Conservation (phyloP, 2,113 vertebrate species). For the Nycticryphes semicollaris region DNA sequence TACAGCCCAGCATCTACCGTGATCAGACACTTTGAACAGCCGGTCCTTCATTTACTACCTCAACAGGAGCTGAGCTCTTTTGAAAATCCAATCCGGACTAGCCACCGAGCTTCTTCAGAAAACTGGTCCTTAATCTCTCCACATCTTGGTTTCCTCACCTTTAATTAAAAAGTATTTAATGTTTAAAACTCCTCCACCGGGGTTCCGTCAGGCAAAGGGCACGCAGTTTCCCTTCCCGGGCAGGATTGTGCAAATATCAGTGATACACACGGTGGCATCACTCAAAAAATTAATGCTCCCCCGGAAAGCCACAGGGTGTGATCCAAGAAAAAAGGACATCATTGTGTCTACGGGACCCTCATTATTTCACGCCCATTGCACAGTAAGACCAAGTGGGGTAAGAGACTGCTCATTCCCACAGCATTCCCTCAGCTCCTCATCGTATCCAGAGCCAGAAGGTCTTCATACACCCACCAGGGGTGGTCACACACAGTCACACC, state of each 20-base stretch:
- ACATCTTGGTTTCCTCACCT: conserved; percentile 42
- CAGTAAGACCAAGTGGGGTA: not conserved
- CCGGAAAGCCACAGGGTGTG: not conserved
- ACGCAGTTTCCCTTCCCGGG: not conserved
- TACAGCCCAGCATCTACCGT: not conserved
- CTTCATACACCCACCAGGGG: fast-evolving
- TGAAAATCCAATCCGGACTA: not conserved
- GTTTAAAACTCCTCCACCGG: not conserved
- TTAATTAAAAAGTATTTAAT: conserved; percentile 43
- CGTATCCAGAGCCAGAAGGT: not conserved
- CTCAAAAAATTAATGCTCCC: fast-evolving
- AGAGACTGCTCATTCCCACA: not conserved
- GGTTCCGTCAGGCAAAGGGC: not conserved
- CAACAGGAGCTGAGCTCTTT: not conserved
- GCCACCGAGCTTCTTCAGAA: not conserved
- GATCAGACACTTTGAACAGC: not conserved
- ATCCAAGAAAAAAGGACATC: not conserved
- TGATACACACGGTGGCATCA: not conserved
- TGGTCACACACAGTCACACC: not conserved
- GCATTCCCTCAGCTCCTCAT: not conserved
- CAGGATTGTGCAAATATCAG: not conserved
- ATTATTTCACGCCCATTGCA: not conserved
- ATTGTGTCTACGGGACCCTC: fast-evolving
- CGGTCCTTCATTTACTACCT: not conserved
- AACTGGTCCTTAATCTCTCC: conserved; percentile 55